Base-by-base conservation (phyloP, 2,113 vertebrate species). In the Apistogramma diplotaenia region DNA sequence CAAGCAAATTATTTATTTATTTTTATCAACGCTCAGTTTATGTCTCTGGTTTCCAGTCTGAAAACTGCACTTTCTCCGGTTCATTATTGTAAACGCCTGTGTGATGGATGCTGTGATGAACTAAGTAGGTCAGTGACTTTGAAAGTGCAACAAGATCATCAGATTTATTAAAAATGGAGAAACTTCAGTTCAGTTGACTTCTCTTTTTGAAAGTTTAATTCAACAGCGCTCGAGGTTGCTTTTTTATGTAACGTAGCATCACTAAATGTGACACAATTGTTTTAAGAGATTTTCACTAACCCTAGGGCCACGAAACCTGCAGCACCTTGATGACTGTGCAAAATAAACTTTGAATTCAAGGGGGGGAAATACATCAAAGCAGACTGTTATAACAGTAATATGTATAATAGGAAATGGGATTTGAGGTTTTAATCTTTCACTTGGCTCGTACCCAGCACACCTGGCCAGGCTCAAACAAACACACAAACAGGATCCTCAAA, bases 391-490 rank as follows among this genome's bases (percentile, higher is more conserved):
- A 88, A 78, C 72, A 70, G 77, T 78, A 65, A 76, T 89, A 92
- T 86, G 73, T 85, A 92, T 89, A 78, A 92, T 84, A 92, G 93
- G 90, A 93, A 94, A 92, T 86, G 87, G 74, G 85, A 92, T 94
- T 91, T 89, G 83, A 88, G 65, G 81, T 91, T 92, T 90, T 84
- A 89, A 92, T 89, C 89, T 86, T 7, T 23, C 43, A 23, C 31
- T 71, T 94, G 92, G 93, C 90, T 59, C 6, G 0, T 56, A 49
- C 73, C 91, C 93, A 94, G 85, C 91, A 85, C 93, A 94, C 93
- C 93, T 94, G 93, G 93, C 81, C 56, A 5, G 76, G 87, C 90
- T 90, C 90, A 90, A 85, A 92, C 90, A 92, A 94, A 94, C 90
- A 91, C 92, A 91, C 89, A 90, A 92, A 92, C 88, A 92, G 90